Evolutionary conservation across 2,113 vertebrate genomes (phyloP).

Genomic region (Galemys pyrenaicus): DNA sequence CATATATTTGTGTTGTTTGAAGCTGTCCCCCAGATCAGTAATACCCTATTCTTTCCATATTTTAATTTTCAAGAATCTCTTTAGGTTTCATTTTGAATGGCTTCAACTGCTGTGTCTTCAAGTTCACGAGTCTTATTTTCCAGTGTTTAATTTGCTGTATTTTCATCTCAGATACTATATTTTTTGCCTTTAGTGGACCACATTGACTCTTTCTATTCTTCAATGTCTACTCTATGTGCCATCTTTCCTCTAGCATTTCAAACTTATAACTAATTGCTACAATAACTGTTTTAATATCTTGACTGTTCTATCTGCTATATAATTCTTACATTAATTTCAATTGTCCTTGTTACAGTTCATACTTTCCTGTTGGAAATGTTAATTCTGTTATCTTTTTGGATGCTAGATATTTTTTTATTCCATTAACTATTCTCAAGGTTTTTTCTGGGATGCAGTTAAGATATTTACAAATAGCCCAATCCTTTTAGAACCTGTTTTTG

Average conservation of each 20-base stretch:
- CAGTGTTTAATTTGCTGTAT: background rate
- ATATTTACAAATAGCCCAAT: background rate
- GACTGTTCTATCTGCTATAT: constrained; percentile 11
- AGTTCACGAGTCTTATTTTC: background rate
- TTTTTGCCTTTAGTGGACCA: background rate
- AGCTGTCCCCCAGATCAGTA: background rate
- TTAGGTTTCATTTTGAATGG: constrained; percentile 4
- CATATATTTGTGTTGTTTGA: constrained; percentile 44
- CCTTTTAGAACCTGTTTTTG: background rate
- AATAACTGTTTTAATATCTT: constrained; percentile 22
- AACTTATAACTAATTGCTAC: background rate
- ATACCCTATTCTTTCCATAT: constrained; percentile 40
- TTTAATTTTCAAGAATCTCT: background rate
- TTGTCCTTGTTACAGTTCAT: constrained; percentile 16
- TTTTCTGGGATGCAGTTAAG: background rate
- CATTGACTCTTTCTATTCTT: background rate
- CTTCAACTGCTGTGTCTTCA: constrained; percentile 15
- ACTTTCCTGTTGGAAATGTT: background rate
- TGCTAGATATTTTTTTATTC: background rate
- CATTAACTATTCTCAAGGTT: constrained; percentile 1
- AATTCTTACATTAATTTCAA: background rate
- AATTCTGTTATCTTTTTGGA: background rate
- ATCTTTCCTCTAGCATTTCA: constrained; percentile 17
- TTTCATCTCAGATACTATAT: background rate
- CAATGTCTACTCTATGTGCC: background rate